A percentile compares a stretch with the other conserved stretches of the same genome.
These are phyloP conservation scores for Allolobophora icterica DNA, from an alignment of 2,888 invertebrate species.

Conservation along the genomic window DNA sequence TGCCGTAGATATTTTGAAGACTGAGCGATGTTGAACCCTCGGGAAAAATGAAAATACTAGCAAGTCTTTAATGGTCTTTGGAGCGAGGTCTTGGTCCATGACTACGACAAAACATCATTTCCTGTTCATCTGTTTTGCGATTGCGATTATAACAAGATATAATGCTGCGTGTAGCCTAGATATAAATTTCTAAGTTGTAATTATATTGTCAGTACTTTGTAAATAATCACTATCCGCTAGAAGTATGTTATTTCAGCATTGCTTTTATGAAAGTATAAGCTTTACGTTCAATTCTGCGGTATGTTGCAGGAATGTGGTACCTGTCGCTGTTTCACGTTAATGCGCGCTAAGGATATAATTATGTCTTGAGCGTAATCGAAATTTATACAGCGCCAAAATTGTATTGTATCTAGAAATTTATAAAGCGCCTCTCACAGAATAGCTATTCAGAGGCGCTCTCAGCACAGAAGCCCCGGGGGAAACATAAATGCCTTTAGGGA, in stretches of 20 bases:
- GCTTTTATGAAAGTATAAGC: background rate
- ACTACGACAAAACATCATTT: background rate
- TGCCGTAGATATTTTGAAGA: no score
- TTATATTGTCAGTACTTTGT: background rate
- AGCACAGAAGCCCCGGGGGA: no score
- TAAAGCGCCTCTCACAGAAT: no score
- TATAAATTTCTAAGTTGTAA: background rate
- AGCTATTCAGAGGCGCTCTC: no score
- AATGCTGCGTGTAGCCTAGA: no score
- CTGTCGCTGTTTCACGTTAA: background rate
- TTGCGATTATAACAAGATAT: background rate
- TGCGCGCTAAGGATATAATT: background rate
- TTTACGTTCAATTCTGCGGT: background rate
- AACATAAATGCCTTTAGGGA: no score
- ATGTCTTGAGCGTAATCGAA: no score
- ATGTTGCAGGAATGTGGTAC: background rate
- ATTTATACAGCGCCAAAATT: no score
- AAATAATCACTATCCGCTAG: background rate
- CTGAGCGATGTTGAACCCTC: no score
- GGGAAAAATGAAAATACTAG: no score
- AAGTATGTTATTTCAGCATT: background rate
- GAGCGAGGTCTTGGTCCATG: background rate
- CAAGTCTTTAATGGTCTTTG: no score
- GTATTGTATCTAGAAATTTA: no score
- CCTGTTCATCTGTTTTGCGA: background rate